These are phyloP conservation scores for Cosmopolites sordidus DNA, from an alignment of 2,888 invertebrate genomes.

Conservation along the genomic window DNA sequence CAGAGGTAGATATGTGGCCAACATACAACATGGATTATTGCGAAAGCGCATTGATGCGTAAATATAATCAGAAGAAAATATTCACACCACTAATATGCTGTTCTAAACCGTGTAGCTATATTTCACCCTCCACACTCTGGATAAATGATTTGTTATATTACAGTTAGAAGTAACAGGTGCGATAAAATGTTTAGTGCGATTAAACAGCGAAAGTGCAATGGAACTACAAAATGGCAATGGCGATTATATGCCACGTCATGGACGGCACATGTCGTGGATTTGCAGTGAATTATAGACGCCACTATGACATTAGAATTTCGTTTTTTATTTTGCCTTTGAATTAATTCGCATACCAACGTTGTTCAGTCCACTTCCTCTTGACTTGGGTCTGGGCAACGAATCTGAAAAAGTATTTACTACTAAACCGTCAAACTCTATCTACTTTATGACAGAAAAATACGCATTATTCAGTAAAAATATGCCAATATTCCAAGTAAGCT, in stretches of 20 bases:
- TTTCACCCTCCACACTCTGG: no score
- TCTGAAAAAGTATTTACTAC: conserved; percentile 52
- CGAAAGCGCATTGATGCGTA: conserved; percentile 21
- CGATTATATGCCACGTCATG: conserved; percentile 43
- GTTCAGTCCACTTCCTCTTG: conserved; percentile 78
- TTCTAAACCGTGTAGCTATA: no score
- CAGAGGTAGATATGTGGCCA: conserved; percentile 32
- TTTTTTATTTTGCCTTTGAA: conserved; percentile 50
- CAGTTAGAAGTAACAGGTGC: conserved; percentile 5
- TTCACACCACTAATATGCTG: no score
- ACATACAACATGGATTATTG: conserved; percentile 27
- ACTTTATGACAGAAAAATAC: no score
- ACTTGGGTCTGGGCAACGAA: conserved; percentile 71
- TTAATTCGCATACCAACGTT: conserved; percentile 59
- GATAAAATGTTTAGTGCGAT: conserved; percentile 20
- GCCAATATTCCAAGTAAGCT: no score
- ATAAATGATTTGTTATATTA: conserved; percentile 3
- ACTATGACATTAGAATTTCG: conserved; percentile 22
- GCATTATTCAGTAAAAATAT: no score
- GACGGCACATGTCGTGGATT: conserved; percentile 40
- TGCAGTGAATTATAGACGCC: conserved; percentile 33
- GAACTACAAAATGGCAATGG: conserved; percentile 36
- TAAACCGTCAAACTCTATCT: no score
- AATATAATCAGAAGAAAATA: no score
- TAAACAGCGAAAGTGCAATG: conserved; percentile 22